phyloP scores from a whole-genome alignment of 2,888 invertebrate genomes.

The Drosophila trichaetosa region DNA sequence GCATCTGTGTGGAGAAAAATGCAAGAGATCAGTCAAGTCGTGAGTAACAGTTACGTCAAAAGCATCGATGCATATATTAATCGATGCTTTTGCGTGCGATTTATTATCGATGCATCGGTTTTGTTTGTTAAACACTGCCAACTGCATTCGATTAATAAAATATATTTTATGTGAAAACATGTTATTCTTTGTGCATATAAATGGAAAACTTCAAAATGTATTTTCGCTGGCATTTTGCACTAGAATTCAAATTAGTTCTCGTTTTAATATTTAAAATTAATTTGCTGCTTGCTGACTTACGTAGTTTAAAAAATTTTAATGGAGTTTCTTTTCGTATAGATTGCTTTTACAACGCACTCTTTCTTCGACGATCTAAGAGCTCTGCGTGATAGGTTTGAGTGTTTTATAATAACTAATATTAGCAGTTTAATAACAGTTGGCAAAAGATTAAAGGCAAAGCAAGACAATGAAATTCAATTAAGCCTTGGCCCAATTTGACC shows the following conservation, averaged over 20 bases:
- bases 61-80: background rate
- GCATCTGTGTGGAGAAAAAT: slow-evolving; percentile 63
- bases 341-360: slow-evolving; percentile 20
- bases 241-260: background rate
- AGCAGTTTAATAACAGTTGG: background rate
- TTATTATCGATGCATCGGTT: background rate
- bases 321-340: background rate
- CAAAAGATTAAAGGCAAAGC: slow-evolving; percentile 56
- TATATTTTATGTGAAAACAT: background rate
- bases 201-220: background rate
- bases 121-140: background rate
- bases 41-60: background rate
- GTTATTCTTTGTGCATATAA: background rate
- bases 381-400: slow-evolving; percentile 58
- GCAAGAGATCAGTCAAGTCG: background rate
- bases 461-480: slow-evolving; percentile 55
- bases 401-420: slow-evolving; percentile 21
- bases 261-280: background rate
- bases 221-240: background rate
- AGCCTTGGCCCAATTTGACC: slow-evolving; percentile 32
- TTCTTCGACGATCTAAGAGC: slow-evolving; percentile 63
- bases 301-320: slow-evolving; percentile 1
- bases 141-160: background rate
- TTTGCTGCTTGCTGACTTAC: slow-evolving; percentile 2
- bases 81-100: background rate